Evolutionary conservation across 2,113 vertebrate species (phyloP).

Genomic region (Ascaphus truei): DNA sequence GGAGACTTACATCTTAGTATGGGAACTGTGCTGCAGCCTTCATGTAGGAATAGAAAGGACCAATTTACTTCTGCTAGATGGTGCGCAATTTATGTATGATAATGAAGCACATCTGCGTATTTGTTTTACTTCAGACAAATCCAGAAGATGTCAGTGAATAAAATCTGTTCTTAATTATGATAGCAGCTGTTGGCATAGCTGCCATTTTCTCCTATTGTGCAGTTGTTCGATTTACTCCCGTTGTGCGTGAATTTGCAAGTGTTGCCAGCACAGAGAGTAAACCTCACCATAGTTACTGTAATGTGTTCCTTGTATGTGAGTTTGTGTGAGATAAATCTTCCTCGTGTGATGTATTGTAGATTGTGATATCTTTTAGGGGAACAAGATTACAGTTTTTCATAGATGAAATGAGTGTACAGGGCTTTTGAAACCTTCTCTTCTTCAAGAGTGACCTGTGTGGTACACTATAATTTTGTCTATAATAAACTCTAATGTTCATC

Average conservation of each 20-base stretch:
- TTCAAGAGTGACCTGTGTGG: too few species aligned
- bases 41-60: conserved; percentile 55
- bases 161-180: conserved; percentile 81
- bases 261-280: conserved; percentile 60
- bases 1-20: background rate
- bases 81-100: conserved; percentile 53
- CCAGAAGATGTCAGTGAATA: conserved; percentile 69
- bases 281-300: conserved; percentile 61
- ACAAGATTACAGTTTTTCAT: too few species aligned
- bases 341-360: too few species aligned
- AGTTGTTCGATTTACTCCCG: conserved; percentile 68
- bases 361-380: too few species aligned
- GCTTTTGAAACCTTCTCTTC: too few species aligned
- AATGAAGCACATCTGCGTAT: conserved; percentile 72
- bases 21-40: background rate
- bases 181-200: conserved; percentile 68
- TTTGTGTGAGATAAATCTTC: too few species aligned
- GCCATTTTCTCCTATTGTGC: conserved; percentile 63
- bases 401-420: too few species aligned
- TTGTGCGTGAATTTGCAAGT: conserved; percentile 64
- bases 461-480: too few species aligned
- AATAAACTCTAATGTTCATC: too few species aligned
- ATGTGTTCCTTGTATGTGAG: conserved; percentile 69
- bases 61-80: conserved; percentile 52
- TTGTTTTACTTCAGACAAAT: conserved; percentile 69